Base-by-base conservation (phyloP, 2,797 vertebrate genomes). In the Enteromius mattozi region DNA sequence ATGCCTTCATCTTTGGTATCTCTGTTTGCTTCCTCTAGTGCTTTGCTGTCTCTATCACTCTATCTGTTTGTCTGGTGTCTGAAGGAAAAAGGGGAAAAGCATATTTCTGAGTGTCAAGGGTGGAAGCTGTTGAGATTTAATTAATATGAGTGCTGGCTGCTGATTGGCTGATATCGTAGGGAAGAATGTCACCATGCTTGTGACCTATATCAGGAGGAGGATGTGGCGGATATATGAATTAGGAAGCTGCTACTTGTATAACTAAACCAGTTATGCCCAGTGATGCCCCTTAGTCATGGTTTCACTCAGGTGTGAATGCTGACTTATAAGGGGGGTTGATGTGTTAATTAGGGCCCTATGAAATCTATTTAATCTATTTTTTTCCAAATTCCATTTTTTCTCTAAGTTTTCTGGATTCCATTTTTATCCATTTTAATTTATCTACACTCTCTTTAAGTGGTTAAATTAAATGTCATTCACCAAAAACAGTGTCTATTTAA, bases 1-100 rank as follows among this genome's bases (percentile, higher is more conserved):
- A 66, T 66, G n/a, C 63, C 21, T 35, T 56, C 65, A 16, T 80
- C 24, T 68, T 24, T 80, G 86, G 70, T 78, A 49, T 12, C 63
- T 89, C 80, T 78, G 82, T 85, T 85, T 75, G 85, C 75, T 56
- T 54, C 47, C 51, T 27, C 61, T 37, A 56, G 68, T 35, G 85
- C 83, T 72, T 85, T 87, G 27, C 59, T 88, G 56, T 66, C 83
- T 86, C 37, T 42, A 6, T 76, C 49, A 7, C 56, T 74, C 13
- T 47, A n/a, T 80, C 69, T 40, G 30, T 74, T 69, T 51, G 33
- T 77, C 49, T 75, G 54, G 21, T n/a, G 47, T 66, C 61, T 78
- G 37, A 69, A 56, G 37, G 35, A 77, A 40, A 8, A 9, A 3
- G 19, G 30, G 30, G 49, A 21, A 40, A 49, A 40, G 76, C 8